Base-by-base conservation (phyloP, 2,113 vertebrate species). In the Catharus minimus region DNA sequence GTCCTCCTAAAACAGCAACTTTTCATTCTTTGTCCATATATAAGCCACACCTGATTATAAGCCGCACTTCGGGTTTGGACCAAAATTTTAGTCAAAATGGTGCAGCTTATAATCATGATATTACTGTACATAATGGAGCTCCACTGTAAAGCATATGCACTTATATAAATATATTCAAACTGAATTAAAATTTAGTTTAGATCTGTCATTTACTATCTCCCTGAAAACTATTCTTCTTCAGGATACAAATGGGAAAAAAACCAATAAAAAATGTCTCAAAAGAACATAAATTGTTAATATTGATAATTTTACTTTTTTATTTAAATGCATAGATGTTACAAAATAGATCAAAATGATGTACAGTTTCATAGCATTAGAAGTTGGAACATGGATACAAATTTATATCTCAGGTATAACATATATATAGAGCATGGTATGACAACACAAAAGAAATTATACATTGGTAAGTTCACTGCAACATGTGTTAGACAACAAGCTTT, bases 281-380 rank as follows among this genome's bases (percentile, higher is more conserved):
- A 80, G 23, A 81, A 53, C 3, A n/a, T 44, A 0, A 77, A 30
- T 10, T 61, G 44, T 67, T 89, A 93, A 74, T 87, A 92, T 6
- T 38, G 62, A 73, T 74, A 64, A 80, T 77, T 95, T 95, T 68
- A 91, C 18, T 78, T 66, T 64, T 96, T 96, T 97, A 96, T 96
- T 96, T 93, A 96, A 95, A 92, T 87, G 92, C 27, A 92, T 78
- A 89, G 67, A 81, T 88, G 47, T 87, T 90, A 96, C 82, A 96
- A 92, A 95, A 71, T 44, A 84, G 46, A 74, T 72, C 94, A 95
- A 91, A 93, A 92, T 39, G 38, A 89, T 60, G 72, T 84, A 92
- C 61, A 84, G 39, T 81, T 95, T 82, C 57, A 55, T 86, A 96
- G 56, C 56, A 77, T 58, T 88, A 81, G 46, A 73, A 89, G 46